Evolutionary conservation across 2,888 invertebrate species (phyloP), one percentile per base, ranked within the genome.

Genomic region (Galerucella pusilla): DNA sequence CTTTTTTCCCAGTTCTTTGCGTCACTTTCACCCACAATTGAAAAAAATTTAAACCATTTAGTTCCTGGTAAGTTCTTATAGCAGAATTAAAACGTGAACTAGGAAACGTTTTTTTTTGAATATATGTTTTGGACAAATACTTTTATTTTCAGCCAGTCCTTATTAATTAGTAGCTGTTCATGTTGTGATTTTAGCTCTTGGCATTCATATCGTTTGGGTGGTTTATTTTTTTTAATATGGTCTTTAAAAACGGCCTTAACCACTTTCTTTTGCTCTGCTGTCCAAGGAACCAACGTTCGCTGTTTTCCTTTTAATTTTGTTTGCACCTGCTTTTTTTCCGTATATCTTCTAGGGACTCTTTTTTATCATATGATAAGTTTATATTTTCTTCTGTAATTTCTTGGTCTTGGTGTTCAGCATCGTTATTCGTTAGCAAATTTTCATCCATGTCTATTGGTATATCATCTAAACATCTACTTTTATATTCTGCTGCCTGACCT

Each of bases 361-460:
- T 49, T 49, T 4, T 49, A 49, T 49, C 14, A 49, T 49, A 49
- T 12, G 49, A 20, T 20, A 20, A 20, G 20, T 20, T 12, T 49
- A 12, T 65, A 46, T 16, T 16, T n/a, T 46, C 45, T 45, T n/a
- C 46, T 63, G 14, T 60, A 20, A 20, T 25, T 11, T 63, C 12
- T 11, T 25, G 0, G 14, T 35, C 35, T 35, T 63, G 28, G 14
- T n/a, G 12, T 28, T 63, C 42, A 28, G n/a, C 10, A 35, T 63
- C 42, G 42, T 63, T 63, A 63, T 63, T 35, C 2, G 28, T 14
- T 14, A 71, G 16, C n/a, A 78, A 63, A 72, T 77, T 71, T 59
- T 76, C 75, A 25, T 78, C 77, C 52, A 77, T 49, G 75, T 68
- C 42, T 57, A 68, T 57, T 42, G 35, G 6, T 45, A 45, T 45